Base-by-base conservation (phyloP, 2,113 vertebrate genomes). In the Brevimyrus niger region DNA sequence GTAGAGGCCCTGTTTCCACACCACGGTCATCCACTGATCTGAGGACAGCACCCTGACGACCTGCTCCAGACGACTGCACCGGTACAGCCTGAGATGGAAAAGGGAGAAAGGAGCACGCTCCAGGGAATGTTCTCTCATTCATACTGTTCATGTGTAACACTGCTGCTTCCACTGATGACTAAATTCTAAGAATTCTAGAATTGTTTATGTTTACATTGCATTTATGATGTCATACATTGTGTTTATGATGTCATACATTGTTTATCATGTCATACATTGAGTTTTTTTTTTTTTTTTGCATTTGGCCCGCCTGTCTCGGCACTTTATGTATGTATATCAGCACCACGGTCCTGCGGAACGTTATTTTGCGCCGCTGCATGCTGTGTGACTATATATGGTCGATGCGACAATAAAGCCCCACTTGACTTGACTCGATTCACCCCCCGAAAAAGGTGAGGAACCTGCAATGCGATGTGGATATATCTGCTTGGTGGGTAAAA, bases 1-100 rank as follows among this genome's bases (percentile, higher is more conserved):
- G 94, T 98, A 97, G 89, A 97, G 93, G n/a, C 96, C 97, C 93
- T 97, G 97, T 92, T 97, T 98, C 98, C 98, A 99, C 88, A 99
- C 94, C 89, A 99, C 93, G 0, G 97, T 96, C 97, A 99, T 98
- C 94, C 96, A 92, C 0, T 96, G 94, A 1, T 96, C 96, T 0
- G 98, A 99, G 0, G 98, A 98, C 91, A 99, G 91, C 19, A 99
- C 93, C 87, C 95, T 95, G 69, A 97, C 94, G 4, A 96, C 53
- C 0, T 93, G 96, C 91, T 99, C 97, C 87, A 96, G 96, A 35
- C 96, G 94, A 90, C 96, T 99, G 95, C 98, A 99, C 90, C 97
- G 97, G 0, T 97, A 97, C 89, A 97, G 94, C 86, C 98, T 98
- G 89, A 51, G 90, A 48, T 3, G 58, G 88, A 50, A 86, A 13